Evolutionary conservation across 2,797 vertebrate genomes (phyloP), one percentile per base, ranked within the genome.

Genomic region (Smutsia gigantea): DNA sequence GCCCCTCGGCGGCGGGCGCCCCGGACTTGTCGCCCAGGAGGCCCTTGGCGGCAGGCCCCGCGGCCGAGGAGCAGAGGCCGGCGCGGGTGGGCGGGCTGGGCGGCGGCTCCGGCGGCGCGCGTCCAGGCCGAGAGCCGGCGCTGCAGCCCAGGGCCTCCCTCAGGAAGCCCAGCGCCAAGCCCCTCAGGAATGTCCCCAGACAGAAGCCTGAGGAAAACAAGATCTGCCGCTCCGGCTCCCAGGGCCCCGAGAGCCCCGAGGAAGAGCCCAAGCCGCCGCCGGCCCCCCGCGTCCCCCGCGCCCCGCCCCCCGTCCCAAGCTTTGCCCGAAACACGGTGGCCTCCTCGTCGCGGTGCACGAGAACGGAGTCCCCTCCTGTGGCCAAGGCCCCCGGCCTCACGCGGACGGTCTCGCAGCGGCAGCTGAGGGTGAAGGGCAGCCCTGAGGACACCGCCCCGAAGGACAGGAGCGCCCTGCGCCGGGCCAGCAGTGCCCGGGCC

Each of bases 261-360:
- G 96, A 78, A 39, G 98, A 98, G 95, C 94, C 98, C 37, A 97
- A 97, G 87, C 86, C 96, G 5, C 96, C 98, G 11, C 97, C 98
- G 1, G 98, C 99, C 77, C 98, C 98, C 68, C 97, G 97, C 68
- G 49, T n/a, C 81, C 87, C 98, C 57, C 99, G 98, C 89, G 96
- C 71, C 92, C 63, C 98, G 5, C 94, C 98, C 0, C 42, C 97
- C 1, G 29, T 99, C 92, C 99, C 99, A 27, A 98, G 98, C 98
- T 99, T 99, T 75, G 99, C 99, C 0, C 99, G 99, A 37, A 99
- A 99, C 98, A 99, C 99, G 0, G 99, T 99, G 34, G 98, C 99
- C 69, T 99, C 99, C 10, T 98, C 99, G 10, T 99, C 99, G 68
- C 99, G 99, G 97, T 99, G 94, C 69, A 96, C 98, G 93, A 99